Evolutionary conservation across 2,113 vertebrate species (phyloP), one percentile per base, ranked within the genome.

Genomic region (Charadrius vociferus): DNA sequence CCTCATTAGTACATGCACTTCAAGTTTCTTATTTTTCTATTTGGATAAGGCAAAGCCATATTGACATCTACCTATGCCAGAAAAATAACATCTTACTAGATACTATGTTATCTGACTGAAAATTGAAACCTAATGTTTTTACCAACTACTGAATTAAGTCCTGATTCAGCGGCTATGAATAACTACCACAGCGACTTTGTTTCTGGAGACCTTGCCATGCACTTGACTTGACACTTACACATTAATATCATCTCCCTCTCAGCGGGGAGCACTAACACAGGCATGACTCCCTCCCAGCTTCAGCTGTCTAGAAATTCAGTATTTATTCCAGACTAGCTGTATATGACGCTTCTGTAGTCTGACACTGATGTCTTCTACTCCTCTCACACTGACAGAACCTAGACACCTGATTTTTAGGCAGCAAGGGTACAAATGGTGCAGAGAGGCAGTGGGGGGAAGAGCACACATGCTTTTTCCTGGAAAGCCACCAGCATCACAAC

Each of bases 371-470:
- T 90, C 52, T 43, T 56, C 53, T 12, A 41, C 8, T 77, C 3
- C 5, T 56, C 50, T 77, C 39, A 62, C 45, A 7, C 1, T 61
- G 41, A 50, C 17, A 88, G 83, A 93, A 50, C 23, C 8, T 5
- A 81, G 29, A 50, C 21, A 6, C 7, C 36, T 9, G 7, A 36
- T 47, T 86, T 90, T 70, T 11, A 72, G 34, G 39, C 49, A 92
- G 71, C 47, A 30, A 86, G 26, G 19, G 7, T 16, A 58, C 37
- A 24, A 73, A 88, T 12, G 3, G 2, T 34, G 30, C 43, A 93
- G 56, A 77, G 0, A 52, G 4, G 20, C 11, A 26, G 37, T 1
- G 2, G 6, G 5, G 16, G 15, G 37, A 70, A 78, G 27, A 0
- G 1, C 17, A 77, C 15, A 21, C 4, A 9, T 66, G 11, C 39